These are phyloP conservation scores for Meiosimyza decipiens DNA, from an alignment of 2,888 invertebrate genomes.

Conservation along the genomic window DNA sequence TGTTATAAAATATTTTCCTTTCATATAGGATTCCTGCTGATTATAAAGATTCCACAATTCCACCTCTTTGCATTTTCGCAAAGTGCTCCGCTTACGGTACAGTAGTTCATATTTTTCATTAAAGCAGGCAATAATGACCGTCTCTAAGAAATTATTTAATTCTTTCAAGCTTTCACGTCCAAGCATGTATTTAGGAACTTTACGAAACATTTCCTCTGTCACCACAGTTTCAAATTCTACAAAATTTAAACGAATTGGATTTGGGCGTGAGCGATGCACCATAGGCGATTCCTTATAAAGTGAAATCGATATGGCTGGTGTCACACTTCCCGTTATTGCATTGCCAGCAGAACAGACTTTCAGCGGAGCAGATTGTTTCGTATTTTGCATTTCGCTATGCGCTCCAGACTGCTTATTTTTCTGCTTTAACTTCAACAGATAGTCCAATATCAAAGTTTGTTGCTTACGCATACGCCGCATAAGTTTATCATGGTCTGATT, in stretches of 20 bases:
- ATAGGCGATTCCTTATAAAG: constrained; percentile 54
- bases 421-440: constrained; percentile 42
- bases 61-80: constrained; percentile 49
- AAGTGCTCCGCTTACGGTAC: constrained; percentile 49
- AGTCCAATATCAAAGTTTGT: constrained; percentile 43
- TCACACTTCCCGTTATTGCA: not conserved
- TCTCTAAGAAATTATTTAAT: constrained; percentile 50
- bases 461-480: constrained; percentile 49
- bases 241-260: constrained; percentile 51
- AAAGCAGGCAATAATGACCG: constrained; percentile 52
- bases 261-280: constrained; percentile 44
- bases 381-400: constrained; percentile 23
- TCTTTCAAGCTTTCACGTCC: constrained; percentile 55
- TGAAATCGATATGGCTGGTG: constrained; percentile 50
- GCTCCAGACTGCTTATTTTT: constrained; percentile 34
- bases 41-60: constrained; percentile 56
- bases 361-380: constrained; percentile 30
- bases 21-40: constrained; percentile 50
- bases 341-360: constrained; percentile 26
- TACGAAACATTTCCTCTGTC: constrained; percentile 48
- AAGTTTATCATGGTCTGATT: constrained; percentile 44
- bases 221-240: constrained; percentile 53
- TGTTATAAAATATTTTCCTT: constrained; percentile 56
- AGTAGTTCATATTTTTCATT: constrained; percentile 57
- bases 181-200: constrained; percentile 57